A percentile compares a stretch with the other conserved stretches of the same genome.
Evolutionary conservation across 2,888 invertebrate genomes (phyloP).

Genomic region (Drosophila pegasa): DNA sequence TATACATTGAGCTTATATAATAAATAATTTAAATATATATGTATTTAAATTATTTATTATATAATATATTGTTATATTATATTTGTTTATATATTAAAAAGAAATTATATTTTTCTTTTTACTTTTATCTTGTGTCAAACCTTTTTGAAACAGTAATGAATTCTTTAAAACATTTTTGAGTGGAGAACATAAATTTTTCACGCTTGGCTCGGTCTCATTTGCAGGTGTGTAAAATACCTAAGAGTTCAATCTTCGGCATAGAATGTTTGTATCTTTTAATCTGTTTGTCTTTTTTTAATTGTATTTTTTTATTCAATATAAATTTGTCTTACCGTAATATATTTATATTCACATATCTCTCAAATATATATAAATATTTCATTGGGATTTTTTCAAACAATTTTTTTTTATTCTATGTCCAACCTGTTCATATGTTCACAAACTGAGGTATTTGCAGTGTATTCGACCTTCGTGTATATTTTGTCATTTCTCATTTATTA

Average conservation of each 20-base stretch:
- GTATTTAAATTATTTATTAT: not conserved
- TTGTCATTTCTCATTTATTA: not conserved
- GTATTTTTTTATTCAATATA: no score
- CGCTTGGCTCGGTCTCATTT: not conserved
- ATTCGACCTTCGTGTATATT: not conserved
- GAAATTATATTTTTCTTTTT: no score
- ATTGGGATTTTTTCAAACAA: no score
- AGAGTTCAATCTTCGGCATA: not conserved
- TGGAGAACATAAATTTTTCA: slow-evolving; percentile 14
- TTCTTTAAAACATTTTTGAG: slow-evolving; percentile 17
- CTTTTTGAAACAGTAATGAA: slow-evolving; percentile 15
- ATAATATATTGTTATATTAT: no score
- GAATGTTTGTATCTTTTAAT: not conserved
- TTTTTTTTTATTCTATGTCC: no score
- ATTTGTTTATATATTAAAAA: not conserved
- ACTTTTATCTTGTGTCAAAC: no score
- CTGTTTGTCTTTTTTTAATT: not conserved
- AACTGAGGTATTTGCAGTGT: not conserved
- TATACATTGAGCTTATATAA: no score
- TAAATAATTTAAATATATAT: no score
- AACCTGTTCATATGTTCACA: no score
- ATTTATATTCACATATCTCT: no score
- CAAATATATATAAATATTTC: no score
- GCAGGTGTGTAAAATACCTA: not conserved
- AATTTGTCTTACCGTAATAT: no score